Conservation (phyloP, 2,113 vertebrate genomes). For the Gadus chalcogrammus region DNA sequence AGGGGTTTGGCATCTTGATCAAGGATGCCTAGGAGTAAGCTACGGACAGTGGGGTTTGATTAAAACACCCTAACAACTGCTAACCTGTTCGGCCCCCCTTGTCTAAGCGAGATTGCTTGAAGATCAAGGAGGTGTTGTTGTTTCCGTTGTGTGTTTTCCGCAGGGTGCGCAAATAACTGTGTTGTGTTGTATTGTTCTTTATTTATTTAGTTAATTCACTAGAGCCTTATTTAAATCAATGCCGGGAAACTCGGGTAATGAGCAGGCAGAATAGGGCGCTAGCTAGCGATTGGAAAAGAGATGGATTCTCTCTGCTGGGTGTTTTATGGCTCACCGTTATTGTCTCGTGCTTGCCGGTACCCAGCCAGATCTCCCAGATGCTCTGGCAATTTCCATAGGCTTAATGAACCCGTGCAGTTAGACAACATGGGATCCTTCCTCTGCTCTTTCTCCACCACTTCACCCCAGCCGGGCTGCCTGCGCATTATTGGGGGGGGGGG, state of each 20-base stretch:
- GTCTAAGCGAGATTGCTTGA: no score
- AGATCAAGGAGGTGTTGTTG: no score
- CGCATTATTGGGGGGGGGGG: constrained; percentile 11
- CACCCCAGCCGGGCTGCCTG: constrained; percentile 17
- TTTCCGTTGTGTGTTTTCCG: no score
- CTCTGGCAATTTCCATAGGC: constrained; percentile 44
- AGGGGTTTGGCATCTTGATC: no score
- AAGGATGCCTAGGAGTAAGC: no score
- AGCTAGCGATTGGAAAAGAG: constrained; percentile 17
- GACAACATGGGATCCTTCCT: constrained; percentile 13
- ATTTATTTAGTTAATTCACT: no score
- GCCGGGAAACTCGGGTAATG: not conserved
- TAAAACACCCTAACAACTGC: no score
- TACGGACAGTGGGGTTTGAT: no score
- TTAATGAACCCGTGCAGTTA: constrained; percentile 58
- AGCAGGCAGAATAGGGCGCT: constrained; percentile 25
- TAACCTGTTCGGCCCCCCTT: no score
- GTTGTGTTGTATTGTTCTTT: no score
- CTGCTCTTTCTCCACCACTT: constrained; percentile 34
- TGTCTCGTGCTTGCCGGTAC: constrained; percentile 32
- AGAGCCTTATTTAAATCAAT: no score
- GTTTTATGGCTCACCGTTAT: constrained; percentile 48
- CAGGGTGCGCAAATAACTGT: no score
- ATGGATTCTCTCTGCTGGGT: constrained; percentile 54
- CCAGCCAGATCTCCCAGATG: constrained; percentile 45